Base-by-base conservation (phyloP, 2,113 vertebrate genomes). In the Talpa occidentalis region DNA sequence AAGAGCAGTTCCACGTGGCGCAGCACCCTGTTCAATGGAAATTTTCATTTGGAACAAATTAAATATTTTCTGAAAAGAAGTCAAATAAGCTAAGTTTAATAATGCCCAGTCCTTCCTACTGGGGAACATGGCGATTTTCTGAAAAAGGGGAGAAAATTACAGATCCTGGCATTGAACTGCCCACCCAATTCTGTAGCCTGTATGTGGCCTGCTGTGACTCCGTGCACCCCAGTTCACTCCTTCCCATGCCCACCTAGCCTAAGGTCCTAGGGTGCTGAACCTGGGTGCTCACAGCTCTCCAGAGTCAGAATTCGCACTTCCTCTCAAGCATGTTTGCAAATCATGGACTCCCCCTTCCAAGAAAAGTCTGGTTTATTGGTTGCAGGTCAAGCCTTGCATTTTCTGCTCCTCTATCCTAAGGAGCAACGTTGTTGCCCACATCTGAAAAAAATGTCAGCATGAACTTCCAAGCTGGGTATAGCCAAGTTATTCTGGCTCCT, bases 61-160 rank as follows among this genome's bases (percentile, higher is more conserved):
- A 90, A 90, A 81, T 86, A 44, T 70, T 60, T 79, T 81, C 67
- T 90, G 81, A 87, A 95, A 95, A 86, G 87, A 95, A 69, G 30
- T 77, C 74, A 90, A 66, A 52, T 52, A 4, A 52, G 49, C 40
- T 80, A 69, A 66, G 59, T 85, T 76, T 81, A 70, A 86, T 82
- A 67, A 90, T 93, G 42, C 81, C 60, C 82, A 91, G 87, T 77
- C 70, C 60, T 89, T 81, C 17, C 44, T 62, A 67, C 70, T 40
- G 54, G 22, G 69, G 30, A 26, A 44, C 0, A 1, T 26, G 64
- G 60, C 72, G 54, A 67, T 79, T 59, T 84, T 72, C 64, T 87
- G 60, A 62, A 69, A 70, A 87, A 76, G 69, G 40, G 67, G 10
- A 47, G 12, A 67, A 40, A n/a, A 14, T 69, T 66, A 73, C 59